Percentiles rank a stretch among this genome's conserved stretches.
Conservation (phyloP, 2,113 vertebrate species). For the Centropus bengalensis region DNA sequence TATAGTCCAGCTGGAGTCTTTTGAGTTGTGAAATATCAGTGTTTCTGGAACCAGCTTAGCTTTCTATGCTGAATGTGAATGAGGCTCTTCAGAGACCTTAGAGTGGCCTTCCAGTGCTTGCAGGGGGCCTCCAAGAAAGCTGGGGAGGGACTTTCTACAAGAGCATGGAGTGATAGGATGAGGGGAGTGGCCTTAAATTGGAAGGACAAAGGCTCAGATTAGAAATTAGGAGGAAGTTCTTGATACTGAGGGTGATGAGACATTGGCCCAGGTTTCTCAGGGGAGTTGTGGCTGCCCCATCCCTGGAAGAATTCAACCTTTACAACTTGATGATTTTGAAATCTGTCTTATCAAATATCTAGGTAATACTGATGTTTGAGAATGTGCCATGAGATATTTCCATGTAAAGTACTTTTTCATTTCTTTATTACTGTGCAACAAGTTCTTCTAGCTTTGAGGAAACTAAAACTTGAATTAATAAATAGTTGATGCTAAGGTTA, state of each 20-base stretch:
- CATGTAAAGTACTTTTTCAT: not conserved
- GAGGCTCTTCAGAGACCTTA: too few relatives aligned
- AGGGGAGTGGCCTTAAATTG: too few relatives aligned
- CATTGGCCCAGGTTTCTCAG: too few relatives aligned
- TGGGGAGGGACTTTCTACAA: too few relatives aligned
- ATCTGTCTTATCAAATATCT: not conserved
- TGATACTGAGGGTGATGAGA: too few relatives aligned
- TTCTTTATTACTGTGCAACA: not conserved
- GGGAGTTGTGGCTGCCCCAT: too few relatives aligned
- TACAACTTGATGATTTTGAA: not conserved
- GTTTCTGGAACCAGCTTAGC: constrained; percentile 18
- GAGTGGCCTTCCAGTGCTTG: too few relatives aligned
- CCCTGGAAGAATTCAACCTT: not conserved
- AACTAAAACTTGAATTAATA: not conserved
- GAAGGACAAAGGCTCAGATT: too few relatives aligned
- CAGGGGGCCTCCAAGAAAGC: too few relatives aligned
- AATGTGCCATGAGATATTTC: not conserved
- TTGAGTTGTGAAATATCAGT: not conserved
- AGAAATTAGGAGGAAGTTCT: too few relatives aligned
- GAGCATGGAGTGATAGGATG: too few relatives aligned
- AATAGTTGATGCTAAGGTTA: not conserved
- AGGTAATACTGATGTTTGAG: not conserved
- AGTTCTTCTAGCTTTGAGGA: not conserved
- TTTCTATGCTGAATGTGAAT: not conserved
- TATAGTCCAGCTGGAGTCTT: not conserved